Evolutionary conservation across 64 coral and sea anemone genomes (phyloP), one percentile per base, ranked within the genome.

Genomic region (Dendrophyllia cribrosa): DNA sequence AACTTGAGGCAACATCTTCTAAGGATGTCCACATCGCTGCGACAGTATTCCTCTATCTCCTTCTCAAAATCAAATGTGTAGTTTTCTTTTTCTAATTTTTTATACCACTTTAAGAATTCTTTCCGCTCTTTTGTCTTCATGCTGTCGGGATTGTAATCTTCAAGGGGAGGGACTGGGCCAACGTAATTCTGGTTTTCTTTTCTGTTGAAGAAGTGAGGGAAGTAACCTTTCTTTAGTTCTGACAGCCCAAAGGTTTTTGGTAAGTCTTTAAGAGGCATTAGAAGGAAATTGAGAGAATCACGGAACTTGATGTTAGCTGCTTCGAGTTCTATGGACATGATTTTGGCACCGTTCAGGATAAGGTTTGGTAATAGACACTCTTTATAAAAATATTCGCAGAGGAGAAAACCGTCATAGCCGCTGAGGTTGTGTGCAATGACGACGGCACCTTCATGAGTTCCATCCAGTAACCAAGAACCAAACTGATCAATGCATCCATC

Each of bases 161-260:
- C 22, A 10, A 26, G 25, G 45, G 34, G 49, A 15, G 91, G 91
- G 17, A 93, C 23, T 49, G 21, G 51, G n/a, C 91, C 83, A 43
- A n/a, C n/a, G 34, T 88, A 93, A 51, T 72, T 22, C 48, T 93
- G 72, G 49, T 77, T 93, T 24, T 62, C 83, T 25, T 71, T 64
- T 60, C 55, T 86, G 51, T 93, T 93, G 49, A 94, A 94, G 25
- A 78, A 73, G 51, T 89, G 73, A 34, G 88, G 74, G 59, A 89
- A 89, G 26, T 78, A 89, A 19, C 72, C 80, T 78, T 92, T 86
- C n/a, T 55, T 67, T 11, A 73, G 43, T 79, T 93, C 83, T 17
- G 81, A 58, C 19, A 93, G 58, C 14, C 91, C 91, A 93, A 93
- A 93, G 48, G 83, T 93, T 87, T 87, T 93, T 8, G 91, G 83